Evolutionary conservation across 2,888 invertebrate species (phyloP), one percentile per base, ranked within the genome.

Genomic region (Diarsia dahlii): DNA sequence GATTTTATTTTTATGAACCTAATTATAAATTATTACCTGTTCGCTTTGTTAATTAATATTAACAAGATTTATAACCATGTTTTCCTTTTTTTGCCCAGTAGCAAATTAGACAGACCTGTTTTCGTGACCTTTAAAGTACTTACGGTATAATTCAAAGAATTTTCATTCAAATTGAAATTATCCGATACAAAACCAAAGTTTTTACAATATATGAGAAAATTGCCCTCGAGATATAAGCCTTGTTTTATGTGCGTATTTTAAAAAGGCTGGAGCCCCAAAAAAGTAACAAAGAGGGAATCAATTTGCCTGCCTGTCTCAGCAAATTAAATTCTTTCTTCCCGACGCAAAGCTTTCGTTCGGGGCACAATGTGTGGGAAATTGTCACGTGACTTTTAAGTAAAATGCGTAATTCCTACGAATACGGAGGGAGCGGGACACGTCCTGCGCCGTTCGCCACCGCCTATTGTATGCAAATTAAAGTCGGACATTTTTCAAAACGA

Each of bases 401-500:
- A 93, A 92, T 88, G 78, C 75, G 78, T 85, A 87, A 87, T 85
- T 89, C 84, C 78, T 85, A 83, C 85, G 66, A 88, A 84, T 82
- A 87, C 75, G 87, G 84, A 84, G 88, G 84, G 81, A 87, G 87
- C 89, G 85, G 80, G 89, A 85, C 91, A 91, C 93, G 92, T 92
- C 87, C 90, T 84, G 84, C 86, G 90, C 91, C 90, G 89, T 92
- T 92, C 93, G 90, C 92, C 92, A 92, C 93, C 93, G 94, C 93
- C 94, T 93, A 95, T 95, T 96, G 95, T 95, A 95, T 95, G 95
- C 94, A 94, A 96, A 95, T 94, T 89, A 75, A 92, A 84, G 91
- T 79, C 88, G 89, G 92, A 92, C 89, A 92, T 93, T 94, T 95
- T 94, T 92, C 92, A 91, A 90, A 88, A 89, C 87, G 76, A 76